A percentile compares a stretch with the other conserved stretches of the same genome.
These are phyloP conservation scores for Notodonta dromedarius DNA, from an alignment of 2,888 invertebrate genomes.

Conservation along the genomic window DNA sequence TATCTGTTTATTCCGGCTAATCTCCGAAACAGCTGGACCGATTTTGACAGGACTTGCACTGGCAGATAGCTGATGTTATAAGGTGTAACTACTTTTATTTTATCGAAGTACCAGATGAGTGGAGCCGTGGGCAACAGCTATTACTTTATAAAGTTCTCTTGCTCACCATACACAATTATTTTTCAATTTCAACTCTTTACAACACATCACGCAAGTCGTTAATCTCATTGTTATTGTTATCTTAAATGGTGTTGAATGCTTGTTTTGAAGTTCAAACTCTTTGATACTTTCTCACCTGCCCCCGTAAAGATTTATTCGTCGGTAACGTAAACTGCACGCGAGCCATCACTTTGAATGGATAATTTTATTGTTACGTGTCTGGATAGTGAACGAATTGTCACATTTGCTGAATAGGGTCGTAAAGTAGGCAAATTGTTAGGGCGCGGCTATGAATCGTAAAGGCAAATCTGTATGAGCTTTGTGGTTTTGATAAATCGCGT, in stretches of 20 bases:
- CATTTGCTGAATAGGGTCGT: constrained; percentile 46
- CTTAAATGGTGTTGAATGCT: constrained; percentile 42
- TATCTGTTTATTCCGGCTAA: too few relatives aligned
- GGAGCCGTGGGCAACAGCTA: too few relatives aligned
- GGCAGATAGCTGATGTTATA: too few relatives aligned
- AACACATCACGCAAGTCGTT: constrained; percentile 32
- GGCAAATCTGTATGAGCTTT: constrained; percentile 56
- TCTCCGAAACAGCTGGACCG: too few relatives aligned
- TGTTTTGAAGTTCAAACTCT: constrained; percentile 49
- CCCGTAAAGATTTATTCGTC: constrained; percentile 26
- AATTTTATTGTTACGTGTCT: constrained; percentile 17
- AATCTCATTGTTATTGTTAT: constrained; percentile 48
- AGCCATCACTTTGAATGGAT: constrained; percentile 15
- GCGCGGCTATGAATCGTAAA: constrained; percentile 45
- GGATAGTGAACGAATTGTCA: constrained; percentile 37
- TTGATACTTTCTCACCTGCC: constrained; percentile 59
- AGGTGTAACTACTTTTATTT: too few relatives aligned
- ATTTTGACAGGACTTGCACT: too few relatives aligned
- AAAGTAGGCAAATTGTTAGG: constrained; percentile 39
- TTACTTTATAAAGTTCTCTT: background rate
- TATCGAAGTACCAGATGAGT: too few relatives aligned
- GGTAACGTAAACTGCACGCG: constrained; percentile 26
- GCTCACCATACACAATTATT: too few relatives aligned
- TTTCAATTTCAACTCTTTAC: constrained; percentile 19
- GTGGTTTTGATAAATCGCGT: constrained; percentile 60